Percentiles rank a stretch among this genome's conserved stretches.
phyloP scores from a whole-genome alignment of 2,888 invertebrate genomes.

The Spisula solida region DNA sequence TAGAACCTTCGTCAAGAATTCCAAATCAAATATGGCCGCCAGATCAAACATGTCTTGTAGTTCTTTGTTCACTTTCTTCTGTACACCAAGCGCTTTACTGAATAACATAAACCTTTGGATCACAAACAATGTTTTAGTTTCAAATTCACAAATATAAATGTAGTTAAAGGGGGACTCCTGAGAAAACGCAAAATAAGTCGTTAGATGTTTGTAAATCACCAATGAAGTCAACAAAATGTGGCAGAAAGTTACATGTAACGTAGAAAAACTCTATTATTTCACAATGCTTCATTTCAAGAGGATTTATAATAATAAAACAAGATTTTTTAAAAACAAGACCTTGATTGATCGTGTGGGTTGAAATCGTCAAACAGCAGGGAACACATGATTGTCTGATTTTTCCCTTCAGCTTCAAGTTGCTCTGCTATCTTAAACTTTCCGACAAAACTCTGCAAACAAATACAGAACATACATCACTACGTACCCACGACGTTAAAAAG shows the following conservation, averaged over 20 bases:
- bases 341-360: constrained; percentile 81
- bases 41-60: constrained; percentile 85
- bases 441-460: constrained; percentile 83
- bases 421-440: constrained; percentile 85
- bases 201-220: too few relatives aligned
- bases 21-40: constrained; percentile 85
- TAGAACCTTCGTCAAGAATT: constrained; percentile 83
- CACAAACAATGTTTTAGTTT: too few relatives aligned
- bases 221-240: too few relatives aligned
- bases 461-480: not conserved
- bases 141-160: too few relatives aligned
- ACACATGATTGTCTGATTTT: constrained; percentile 72
- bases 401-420: constrained; percentile 68
- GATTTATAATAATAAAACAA: too few relatives aligned
- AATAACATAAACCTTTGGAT: not conserved
- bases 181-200: too few relatives aligned
- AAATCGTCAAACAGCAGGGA: constrained; percentile 81
- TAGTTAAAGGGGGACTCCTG: too few relatives aligned
- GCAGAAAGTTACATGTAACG: too few relatives aligned
- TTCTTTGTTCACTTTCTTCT: constrained; percentile 82
- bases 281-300: too few relatives aligned
- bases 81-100: constrained; percentile 80
- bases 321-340: constrained; percentile 74
- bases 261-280: too few relatives aligned
- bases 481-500: too few relatives aligned